Conservation (phyloP, 2,113 vertebrate species). For the Lepus europaeus region DNA sequence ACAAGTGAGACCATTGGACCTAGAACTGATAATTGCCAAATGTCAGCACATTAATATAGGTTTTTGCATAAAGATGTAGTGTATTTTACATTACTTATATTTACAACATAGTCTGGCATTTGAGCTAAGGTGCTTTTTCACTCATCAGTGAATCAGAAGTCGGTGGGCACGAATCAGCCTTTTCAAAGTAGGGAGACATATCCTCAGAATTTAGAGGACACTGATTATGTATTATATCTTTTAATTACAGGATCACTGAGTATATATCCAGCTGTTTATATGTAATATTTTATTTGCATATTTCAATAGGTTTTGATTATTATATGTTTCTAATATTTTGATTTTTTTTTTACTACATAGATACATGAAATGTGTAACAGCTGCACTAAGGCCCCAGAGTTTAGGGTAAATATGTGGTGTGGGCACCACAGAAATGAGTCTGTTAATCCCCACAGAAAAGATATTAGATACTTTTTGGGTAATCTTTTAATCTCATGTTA, state of each 20-base stretch:
- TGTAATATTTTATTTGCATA: background rate
- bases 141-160: background rate
- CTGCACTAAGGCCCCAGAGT: background rate
- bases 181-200: background rate
- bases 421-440: conserved; percentile 3
- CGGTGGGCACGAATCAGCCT: background rate
- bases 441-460: conserved; percentile 36
- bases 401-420: conserved; percentile 18
- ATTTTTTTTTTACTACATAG: background rate
- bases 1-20: background rate
- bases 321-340: background rate
- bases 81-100: background rate
- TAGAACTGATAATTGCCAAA: background rate
- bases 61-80: background rate
- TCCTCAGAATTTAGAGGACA: background rate
- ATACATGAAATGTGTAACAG: background rate
- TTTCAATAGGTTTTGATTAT: background rate
- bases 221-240: background rate
- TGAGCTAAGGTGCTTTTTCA: background rate
- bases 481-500: conserved; percentile 31
- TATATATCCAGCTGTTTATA: background rate
- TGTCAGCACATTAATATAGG: background rate
- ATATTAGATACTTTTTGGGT: conserved; percentile 7
- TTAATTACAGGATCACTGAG: background rate
- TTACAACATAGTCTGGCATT: background rate